Base-by-base conservation (phyloP, 1,140 invertebrate species). In the Teleopsis dalmanni region DNA sequence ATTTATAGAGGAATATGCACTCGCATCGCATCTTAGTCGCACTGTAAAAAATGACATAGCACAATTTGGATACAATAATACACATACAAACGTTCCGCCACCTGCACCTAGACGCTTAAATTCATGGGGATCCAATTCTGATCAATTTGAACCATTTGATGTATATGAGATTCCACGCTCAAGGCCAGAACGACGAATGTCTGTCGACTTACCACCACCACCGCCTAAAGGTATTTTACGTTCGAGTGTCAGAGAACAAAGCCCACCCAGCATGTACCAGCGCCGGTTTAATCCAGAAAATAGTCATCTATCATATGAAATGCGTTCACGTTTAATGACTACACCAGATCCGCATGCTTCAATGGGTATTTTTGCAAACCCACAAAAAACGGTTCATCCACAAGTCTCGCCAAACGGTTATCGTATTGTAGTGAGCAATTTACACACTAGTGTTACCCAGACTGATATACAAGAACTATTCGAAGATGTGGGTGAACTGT, bases 381-480 rank as follows among this genome's bases (percentile, higher is more conserved):
- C 77, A 4, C 78, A 37, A 9, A 47, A 45, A 47, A 7, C 49
- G 13, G 77, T 61, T 13, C 14, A 50, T 26, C 14, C 25, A 11
- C 27, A 22, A 4, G 25, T 19, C 19, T 66, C 72, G 3, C 62
- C 71, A 22, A 70, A 75, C 10, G 86, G 86, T 50, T 86, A 83
- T 60, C 75, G 86, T 59, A 87, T 90, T 58, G 81, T 89, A 51
- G 88, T 95, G 0, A 91, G 88, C 46, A 95, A 94, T 75, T 77
- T 95, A 37, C 84, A 90, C 56, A 75, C 78, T 2, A 83, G 82
- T 56, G 91, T 94, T 1, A 91, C 87, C 6, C 85, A 87, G 53
- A 83, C 89, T 58, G 91, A 95, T 72, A 91, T 95, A 53, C 83
- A 88, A 81, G 92, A 96, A 74, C 75, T 96, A 37, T 95, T 95